Conservation (phyloP, 2,113 vertebrate species). For the Lycaon pictus region DNA sequence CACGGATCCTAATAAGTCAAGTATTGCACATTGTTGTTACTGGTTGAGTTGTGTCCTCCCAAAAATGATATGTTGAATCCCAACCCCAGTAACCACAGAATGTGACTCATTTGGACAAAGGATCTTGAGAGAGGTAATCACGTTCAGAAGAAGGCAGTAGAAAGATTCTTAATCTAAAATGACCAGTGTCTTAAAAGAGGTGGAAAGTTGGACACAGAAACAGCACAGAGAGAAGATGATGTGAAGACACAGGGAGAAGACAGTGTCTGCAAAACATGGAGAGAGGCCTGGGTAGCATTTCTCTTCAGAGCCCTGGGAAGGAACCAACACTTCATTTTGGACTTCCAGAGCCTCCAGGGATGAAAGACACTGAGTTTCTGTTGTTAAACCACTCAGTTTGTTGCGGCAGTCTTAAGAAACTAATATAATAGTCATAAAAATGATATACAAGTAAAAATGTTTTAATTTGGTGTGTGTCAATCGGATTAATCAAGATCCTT, state of each 20-base stretch:
- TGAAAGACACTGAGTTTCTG: background rate
- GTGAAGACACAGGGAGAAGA: background rate
- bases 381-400: background rate
- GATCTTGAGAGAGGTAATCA: background rate
- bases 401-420: too few relatives aligned
- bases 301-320: background rate
- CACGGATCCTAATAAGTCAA: background rate
- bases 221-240: background rate
- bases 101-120: background rate
- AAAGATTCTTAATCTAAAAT: background rate
- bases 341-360: background rate
- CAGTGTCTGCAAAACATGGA: rapidly evolving
- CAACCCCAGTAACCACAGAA: background rate
- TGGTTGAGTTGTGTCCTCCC: background rate
- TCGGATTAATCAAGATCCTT: background rate
- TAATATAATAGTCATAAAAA: background rate
- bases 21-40: background rate
- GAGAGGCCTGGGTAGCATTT: background rate
- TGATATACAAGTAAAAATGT: background rate
- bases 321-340: background rate
- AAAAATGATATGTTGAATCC: background rate
- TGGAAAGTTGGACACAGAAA: background rate
- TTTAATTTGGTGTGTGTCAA: background rate
- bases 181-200: background rate
- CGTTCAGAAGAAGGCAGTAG: background rate